Evolutionary conservation across 2,113 vertebrate species (phyloP).

Genomic region (Gnathonemus longibarbis): DNA sequence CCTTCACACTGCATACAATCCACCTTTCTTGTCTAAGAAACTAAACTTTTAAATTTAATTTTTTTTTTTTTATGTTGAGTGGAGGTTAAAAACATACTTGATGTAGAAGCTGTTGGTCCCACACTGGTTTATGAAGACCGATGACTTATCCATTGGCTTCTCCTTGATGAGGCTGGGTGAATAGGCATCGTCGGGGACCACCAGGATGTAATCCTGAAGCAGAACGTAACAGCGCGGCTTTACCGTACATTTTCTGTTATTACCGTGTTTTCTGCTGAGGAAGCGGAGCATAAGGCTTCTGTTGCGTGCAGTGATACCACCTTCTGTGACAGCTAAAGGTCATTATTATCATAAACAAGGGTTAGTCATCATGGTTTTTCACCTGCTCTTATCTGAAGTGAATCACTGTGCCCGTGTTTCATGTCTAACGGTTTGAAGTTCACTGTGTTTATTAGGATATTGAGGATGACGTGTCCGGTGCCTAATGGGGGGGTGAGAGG

Average conservation of each 20-base stretch:
- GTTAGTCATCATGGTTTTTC: neutral
- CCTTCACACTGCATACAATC: neutral
- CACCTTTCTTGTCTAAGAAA: neutral
- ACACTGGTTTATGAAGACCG: slow-evolving; percentile 76
- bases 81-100: slow-evolving; percentile 64
- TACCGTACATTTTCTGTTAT: neutral
- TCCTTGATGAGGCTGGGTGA: slow-evolving; percentile 67
- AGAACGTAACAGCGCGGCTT: slow-evolving; percentile 24
- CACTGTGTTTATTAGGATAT: neutral
- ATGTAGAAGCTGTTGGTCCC: slow-evolving; percentile 77
- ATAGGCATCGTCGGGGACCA: slow-evolving; percentile 72
- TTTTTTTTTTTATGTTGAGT: neutral
- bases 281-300: neutral
- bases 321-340: neutral
- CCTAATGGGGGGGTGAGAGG: neutral
- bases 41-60: neutral
- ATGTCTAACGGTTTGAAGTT: neutral
- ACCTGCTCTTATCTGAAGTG: neutral
- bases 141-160: slow-evolving; percentile 71
- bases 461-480: neutral
- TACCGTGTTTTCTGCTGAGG: neutral
- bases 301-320: neutral
- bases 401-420: neutral
- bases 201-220: slow-evolving; percentile 73
- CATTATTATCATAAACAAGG: neutral